A percentile compares a stretch with the other conserved stretches of the same genome.
Conservation (phyloP, 2,113 vertebrate genomes). For the Marmota monax region DNA sequence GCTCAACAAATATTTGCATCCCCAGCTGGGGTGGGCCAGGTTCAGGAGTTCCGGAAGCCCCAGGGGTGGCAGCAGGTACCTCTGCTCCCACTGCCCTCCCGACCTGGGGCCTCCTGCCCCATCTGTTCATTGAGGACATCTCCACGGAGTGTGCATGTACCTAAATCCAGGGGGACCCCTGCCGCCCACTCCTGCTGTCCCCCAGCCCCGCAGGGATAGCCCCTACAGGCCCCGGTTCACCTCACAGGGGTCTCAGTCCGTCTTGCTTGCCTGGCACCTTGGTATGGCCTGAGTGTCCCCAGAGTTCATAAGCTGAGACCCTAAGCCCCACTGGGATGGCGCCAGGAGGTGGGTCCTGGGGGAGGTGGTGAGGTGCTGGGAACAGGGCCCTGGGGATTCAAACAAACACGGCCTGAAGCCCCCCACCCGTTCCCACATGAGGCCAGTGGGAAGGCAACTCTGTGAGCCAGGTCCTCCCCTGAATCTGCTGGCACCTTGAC, state of each 20-base stretch:
- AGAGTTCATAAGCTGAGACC: not conserved
- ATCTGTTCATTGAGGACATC: fast-evolving
- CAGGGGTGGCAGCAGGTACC: not conserved
- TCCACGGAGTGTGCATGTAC: too few species aligned
- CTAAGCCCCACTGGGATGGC: too few species aligned
- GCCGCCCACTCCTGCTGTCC: not conserved
- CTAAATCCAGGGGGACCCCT: not conserved
- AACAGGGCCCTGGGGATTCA: not conserved
- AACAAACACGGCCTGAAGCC: not conserved
- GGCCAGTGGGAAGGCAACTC: not conserved
- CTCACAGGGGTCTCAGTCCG: too few species aligned
- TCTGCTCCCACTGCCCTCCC: not conserved
- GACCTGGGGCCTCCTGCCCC: not conserved
- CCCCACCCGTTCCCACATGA: not conserved
- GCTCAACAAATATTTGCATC: too few species aligned
- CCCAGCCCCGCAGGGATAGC: not conserved
- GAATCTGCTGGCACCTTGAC: not conserved
- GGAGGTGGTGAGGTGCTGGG: too few species aligned
- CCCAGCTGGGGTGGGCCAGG: not conserved
- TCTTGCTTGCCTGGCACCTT: not conserved
- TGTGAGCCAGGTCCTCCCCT: not conserved
- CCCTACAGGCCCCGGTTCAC: not conserved
- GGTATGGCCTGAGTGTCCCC: not conserved
- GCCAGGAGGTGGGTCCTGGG: not conserved
- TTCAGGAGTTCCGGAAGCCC: not conserved